These are phyloP conservation scores for Apis florea DNA, from an alignment of 1,140 invertebrate genomes.

Conservation along the genomic window DNA sequence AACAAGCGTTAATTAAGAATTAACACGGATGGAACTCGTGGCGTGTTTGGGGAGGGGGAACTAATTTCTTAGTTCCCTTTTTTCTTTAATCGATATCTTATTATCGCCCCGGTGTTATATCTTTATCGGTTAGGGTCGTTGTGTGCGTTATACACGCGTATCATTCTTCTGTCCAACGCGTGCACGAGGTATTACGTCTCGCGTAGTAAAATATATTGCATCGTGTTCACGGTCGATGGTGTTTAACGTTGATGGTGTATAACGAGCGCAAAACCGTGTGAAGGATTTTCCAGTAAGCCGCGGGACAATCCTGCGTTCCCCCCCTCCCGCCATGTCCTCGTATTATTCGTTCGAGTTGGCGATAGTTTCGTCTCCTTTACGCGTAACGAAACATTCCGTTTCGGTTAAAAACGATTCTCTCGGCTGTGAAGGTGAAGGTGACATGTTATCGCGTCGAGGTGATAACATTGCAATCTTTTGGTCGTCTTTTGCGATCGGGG, in stretches of 20 bases:
- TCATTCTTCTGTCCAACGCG: constrained; percentile 21
- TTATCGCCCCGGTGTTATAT: constrained; percentile 19
- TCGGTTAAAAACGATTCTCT: no score
- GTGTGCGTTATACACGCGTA: constrained; percentile 5
- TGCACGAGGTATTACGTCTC: constrained; percentile 31
- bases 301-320: constrained; percentile 9
- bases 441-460: no score
- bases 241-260: constrained; percentile 48
- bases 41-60: not conserved
- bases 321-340: no score
- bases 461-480: no score
- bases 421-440: no score
- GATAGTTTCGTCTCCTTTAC: no score
- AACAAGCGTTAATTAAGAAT: no score
- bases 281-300: constrained; percentile 47
- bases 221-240: constrained; percentile 38
- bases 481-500: no score
- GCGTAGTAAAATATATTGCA: constrained; percentile 46
- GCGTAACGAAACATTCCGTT: no score
- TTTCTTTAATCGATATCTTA: constrained; percentile 20
- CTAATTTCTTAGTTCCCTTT: constrained; percentile 10
- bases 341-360: no score
- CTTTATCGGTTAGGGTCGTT: constrained; percentile 2
- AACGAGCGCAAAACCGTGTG: constrained; percentile 65
- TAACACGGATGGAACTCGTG: not conserved